Conservation (phyloP, 35 echinoderm and acorn worm species). For the Ptychodera flava region DNA sequence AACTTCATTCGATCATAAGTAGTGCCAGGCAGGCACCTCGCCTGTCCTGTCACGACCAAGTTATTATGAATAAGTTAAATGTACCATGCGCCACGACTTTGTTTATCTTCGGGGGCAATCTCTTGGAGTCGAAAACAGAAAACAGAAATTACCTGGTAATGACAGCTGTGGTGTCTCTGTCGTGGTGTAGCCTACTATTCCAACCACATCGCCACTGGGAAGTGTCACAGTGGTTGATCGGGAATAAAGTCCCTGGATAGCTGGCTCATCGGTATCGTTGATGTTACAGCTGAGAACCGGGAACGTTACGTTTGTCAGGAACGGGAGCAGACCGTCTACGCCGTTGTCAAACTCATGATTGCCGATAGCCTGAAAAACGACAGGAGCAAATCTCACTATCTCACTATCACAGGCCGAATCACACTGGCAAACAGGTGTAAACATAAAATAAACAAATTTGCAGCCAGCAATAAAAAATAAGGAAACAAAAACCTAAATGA, state of each 20-base stretch:
- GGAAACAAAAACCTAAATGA: too few relatives aligned
- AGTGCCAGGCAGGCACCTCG: too few relatives aligned
- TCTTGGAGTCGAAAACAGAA: too few relatives aligned
- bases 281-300: slow-evolving; percentile 67
- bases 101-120: too few relatives aligned
- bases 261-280: slow-evolving; percentile 24
- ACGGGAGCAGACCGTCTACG: slow-evolving; percentile 26
- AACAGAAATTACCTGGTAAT: slow-evolving; percentile 30
- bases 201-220: slow-evolving; percentile 28
- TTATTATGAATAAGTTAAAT: too few relatives aligned
- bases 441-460: too few relatives aligned
- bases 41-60: too few relatives aligned
- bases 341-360: slow-evolving; percentile 83
- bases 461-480: too few relatives aligned
- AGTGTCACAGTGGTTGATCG: slow-evolving; percentile 28
- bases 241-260: slow-evolving; percentile 33
- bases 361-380: slow-evolving; percentile 42
- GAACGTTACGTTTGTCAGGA: slow-evolving; percentile 38
- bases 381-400: neutral
- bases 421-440: too few relatives aligned
- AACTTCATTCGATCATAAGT: too few relatives aligned
- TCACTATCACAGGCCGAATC: too few relatives aligned
- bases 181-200: slow-evolving; percentile 70
- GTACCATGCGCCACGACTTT: too few relatives aligned
- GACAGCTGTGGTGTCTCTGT: slow-evolving; percentile 45